These are phyloP conservation scores for Leptosomus discolor DNA, from an alignment of 2,113 vertebrate species.

Conservation along the genomic window DNA sequence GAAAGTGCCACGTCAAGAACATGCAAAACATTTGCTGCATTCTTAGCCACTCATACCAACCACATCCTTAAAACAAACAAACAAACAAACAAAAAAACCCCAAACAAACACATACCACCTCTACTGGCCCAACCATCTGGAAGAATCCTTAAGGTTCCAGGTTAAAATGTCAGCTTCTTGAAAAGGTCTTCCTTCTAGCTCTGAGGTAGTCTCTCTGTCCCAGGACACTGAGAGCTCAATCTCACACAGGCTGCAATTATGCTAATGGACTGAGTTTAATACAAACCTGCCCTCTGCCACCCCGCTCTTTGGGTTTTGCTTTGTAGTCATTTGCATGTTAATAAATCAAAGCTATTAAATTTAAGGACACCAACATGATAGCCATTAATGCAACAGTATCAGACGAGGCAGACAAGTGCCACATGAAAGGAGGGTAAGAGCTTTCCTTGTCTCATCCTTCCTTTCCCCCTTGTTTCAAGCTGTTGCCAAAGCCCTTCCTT, in stretches of 20 bases:
- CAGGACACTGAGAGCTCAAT: neutral
- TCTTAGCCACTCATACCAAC: neutral
- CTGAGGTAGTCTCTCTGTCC: slow-evolving; percentile 1
- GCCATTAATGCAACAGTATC: neutral
- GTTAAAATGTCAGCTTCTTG: neutral
- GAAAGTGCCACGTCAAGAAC: neutral
- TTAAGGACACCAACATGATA: neutral
- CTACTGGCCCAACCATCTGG: neutral
- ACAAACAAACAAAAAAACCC: neutral
- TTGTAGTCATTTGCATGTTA: neutral
- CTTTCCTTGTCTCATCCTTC: neutral
- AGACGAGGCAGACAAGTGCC: neutral
- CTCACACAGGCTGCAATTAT: neutral
- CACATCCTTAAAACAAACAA: neutral
- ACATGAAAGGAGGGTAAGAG: neutral
- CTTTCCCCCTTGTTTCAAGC: neutral
- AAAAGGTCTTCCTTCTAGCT: neutral
- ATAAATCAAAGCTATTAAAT: neutral
- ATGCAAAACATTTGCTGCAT: neutral
- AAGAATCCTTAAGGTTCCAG: neutral
- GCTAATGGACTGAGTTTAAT: neutral
- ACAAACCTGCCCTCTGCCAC: neutral
- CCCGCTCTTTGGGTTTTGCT: neutral
- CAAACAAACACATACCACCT: no score
- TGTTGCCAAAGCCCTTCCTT: neutral